Base-by-base conservation (phyloP, 2,113 vertebrate genomes). In the Upupa epops region DNA sequence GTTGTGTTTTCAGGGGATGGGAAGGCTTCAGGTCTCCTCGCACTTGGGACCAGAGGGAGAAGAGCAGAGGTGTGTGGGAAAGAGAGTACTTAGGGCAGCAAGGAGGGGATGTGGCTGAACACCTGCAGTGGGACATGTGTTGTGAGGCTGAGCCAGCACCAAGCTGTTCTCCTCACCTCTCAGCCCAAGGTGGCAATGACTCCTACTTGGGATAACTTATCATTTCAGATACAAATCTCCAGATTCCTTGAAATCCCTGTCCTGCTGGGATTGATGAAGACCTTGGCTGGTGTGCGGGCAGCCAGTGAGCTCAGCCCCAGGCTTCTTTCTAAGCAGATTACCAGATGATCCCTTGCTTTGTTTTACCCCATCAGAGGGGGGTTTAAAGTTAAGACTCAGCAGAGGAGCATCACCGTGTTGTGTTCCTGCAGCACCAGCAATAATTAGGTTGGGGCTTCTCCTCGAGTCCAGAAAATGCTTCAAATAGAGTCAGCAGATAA, bases 61-160 rank as follows among this genome's bases (percentile, higher is more conserved):
- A 0, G 3, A 0, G 17, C 1, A 5, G 42, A 56, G 28, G 5
- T 58, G 42, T n/a, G 28, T 0, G 14, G 46, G 42, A 61, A 55
- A 25, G 61, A 17, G 28, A 42, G 5, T 7, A 42, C n/a, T 74
- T 2, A 19, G 68, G 49, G 71, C 54, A 76, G n/a, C 7, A 58
- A 31, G 79, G 66, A 68, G 42, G 22, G 9, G 17, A n/a, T n/a
- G 31, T 40, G 79, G 28, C 66, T 58, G 46, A 18, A 4, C 36
- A 40, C 2, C 1, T n/a, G 37, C 51, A 32, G 46, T 20, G 19
- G 61, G 69, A n/a, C 29, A 24, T 8, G 20, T 37, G 52, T 32
- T 14, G 4, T 1, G 25, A 46, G 65, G 48, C 6, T 71, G 61
- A 66, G 26, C 12, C 46, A 52, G 11, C 24, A n/a, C 63, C 64